These are phyloP conservation scores for Trematocara variabile DNA, from an alignment of 2,113 vertebrate species.

Conservation along the genomic window DNA sequence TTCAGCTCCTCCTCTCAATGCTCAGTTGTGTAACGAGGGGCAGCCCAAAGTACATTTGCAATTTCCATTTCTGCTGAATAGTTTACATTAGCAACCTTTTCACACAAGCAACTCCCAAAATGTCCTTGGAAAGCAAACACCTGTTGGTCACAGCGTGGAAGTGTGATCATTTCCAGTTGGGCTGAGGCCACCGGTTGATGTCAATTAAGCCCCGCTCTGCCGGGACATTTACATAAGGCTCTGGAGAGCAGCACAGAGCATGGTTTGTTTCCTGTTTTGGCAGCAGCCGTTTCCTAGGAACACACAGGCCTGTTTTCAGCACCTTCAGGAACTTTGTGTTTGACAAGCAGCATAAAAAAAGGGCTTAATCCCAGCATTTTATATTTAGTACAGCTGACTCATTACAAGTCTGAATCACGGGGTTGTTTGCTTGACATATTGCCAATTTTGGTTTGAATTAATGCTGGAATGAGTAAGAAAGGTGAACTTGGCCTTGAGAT, in stretches of 20 bases:
- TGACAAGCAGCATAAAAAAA: conserved; percentile 38
- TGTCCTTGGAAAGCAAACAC: conserved; percentile 30
- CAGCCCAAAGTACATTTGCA: background rate
- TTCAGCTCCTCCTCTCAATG: background rate
- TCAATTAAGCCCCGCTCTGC: conserved; percentile 49
- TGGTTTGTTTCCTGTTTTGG: conserved; percentile 60
- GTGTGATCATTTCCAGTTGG: conserved; percentile 44
- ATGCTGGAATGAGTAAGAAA: conserved; percentile 13
- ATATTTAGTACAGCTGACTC: conserved; percentile 49
- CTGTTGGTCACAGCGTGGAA: conserved; percentile 42
- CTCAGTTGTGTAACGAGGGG: background rate
- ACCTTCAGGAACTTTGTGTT: conserved; percentile 64
- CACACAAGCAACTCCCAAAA: background rate
- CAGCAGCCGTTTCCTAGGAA: conserved; percentile 62
- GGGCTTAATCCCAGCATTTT: conserved; percentile 23
- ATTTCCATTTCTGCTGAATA: background rate
- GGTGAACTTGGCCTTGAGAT: background rate
- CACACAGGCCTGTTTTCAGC: conserved; percentile 59
- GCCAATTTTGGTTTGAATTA: conserved; percentile 53
- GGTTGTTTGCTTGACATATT: conserved; percentile 15
- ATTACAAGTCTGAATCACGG: conserved; percentile 19
- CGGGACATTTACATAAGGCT: conserved; percentile 62
- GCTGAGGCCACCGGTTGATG: conserved; percentile 29
- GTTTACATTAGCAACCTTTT: background rate
- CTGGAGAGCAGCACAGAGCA: conserved; percentile 55